A percentile compares a stretch with the other conserved stretches of the same genome.
Evolutionary conservation across 2,113 vertebrate species (phyloP).

Genomic region (Ciconia boyciana): DNA sequence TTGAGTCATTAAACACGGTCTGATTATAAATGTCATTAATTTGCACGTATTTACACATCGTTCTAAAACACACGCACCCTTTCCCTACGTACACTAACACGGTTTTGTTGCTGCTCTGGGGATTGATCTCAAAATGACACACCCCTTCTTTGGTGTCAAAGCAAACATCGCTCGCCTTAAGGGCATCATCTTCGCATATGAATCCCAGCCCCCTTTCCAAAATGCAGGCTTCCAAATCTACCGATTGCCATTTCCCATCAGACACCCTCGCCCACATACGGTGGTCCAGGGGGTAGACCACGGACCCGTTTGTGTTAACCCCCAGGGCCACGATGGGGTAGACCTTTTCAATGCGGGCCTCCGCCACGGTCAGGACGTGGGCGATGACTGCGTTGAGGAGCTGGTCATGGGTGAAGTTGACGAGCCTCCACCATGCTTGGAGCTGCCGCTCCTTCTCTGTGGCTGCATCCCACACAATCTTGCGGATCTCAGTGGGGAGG

Average conservation of each 20-base stretch:
- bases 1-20: conserved; percentile 4
- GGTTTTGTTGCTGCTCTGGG: conserved; percentile 23
- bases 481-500: conserved; percentile 55
- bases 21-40: conserved; percentile 47
- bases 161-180: conserved; percentile 34
- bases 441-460: conserved; percentile 58
- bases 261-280: conserved; percentile 58
- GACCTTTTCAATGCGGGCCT: conserved; percentile 49
- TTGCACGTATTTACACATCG: not conserved
- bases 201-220: conserved; percentile 57
- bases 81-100: conserved; percentile 18
- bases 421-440: conserved; percentile 59
- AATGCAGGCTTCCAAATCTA: conserved; percentile 63
- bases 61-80: conserved; percentile 54
- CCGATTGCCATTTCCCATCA: conserved; percentile 20
- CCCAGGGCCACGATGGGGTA: conserved; percentile 58
- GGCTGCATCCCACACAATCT: conserved; percentile 38
- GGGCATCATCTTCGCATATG: conserved; percentile 56
- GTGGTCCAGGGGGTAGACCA: conserved; percentile 59
- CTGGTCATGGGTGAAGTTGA: conserved; percentile 59
- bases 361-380: conserved; percentile 17
- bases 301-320: conserved; percentile 18
- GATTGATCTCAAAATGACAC: conserved; percentile 60
- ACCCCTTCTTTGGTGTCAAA: conserved; percentile 60
- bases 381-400: conserved; percentile 1